A percentile compares a stretch with the other conserved stretches of the same genome.
These are phyloP conservation scores for Listronotus oregonensis DNA, from an alignment of 1,140 invertebrate genomes.

Conservation along the genomic window DNA sequence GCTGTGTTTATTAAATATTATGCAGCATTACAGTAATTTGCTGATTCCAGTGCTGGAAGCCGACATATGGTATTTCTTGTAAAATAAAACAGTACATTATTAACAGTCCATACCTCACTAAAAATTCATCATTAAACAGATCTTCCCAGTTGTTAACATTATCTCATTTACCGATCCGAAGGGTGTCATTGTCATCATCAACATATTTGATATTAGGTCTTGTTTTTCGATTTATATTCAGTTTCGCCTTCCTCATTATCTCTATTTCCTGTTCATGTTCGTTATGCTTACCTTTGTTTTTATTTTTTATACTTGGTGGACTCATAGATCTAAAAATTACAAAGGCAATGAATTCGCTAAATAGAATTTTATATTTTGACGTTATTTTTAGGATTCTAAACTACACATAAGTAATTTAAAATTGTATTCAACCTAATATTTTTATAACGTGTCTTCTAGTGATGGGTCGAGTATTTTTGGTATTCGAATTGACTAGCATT, in stretches of 20 bases:
- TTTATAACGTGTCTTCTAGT: too few species aligned
- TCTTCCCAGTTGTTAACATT: slow-evolving; percentile 52
- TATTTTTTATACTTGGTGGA: slow-evolving; percentile 8
- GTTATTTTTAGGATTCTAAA: too few species aligned
- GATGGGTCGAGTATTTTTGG: too few species aligned
- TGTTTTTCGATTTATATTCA: slow-evolving; percentile 50
- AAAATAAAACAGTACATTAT: too few species aligned
- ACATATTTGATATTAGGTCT: slow-evolving; percentile 50
- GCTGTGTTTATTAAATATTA: too few species aligned
- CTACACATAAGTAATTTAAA: too few species aligned
- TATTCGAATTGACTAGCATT: too few species aligned
- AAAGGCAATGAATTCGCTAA: neutral
- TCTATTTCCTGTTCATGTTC: slow-evolving; percentile 49
- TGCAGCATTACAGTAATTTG: too few species aligned
- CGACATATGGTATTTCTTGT: too few species aligned
- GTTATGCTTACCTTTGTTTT: slow-evolving; percentile 24
- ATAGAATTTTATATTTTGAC: too few species aligned
- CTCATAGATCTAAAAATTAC: slow-evolving; percentile 12
- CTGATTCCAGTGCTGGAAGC: too few species aligned
- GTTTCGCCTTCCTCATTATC: slow-evolving; percentile 49
- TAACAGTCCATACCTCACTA: slow-evolving; percentile 43
- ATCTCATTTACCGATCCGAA: slow-evolving; percentile 42
- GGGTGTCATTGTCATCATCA: slow-evolving; percentile 44
- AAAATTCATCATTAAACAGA: slow-evolving; percentile 50
- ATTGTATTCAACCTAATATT: too few species aligned